Evolutionary conservation across 2,113 vertebrate species (phyloP).

Genomic region (Coptodon bakossiorum): DNA sequence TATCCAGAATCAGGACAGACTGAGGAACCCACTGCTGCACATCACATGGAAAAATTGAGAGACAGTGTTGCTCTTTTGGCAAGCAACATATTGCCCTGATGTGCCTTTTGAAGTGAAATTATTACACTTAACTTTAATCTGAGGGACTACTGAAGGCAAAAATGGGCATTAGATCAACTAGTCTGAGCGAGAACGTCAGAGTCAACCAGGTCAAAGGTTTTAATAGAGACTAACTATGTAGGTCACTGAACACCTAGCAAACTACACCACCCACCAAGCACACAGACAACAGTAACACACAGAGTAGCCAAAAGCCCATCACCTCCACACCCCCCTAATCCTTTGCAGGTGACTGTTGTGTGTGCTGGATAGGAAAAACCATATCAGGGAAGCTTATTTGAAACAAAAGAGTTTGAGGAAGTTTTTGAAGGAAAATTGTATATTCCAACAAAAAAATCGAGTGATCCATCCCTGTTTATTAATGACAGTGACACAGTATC

Average conservation of each 20-base stretch:
- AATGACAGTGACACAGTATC: neutral
- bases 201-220: neutral
- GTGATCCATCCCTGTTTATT: neutral
- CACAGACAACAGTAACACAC: slow-evolving; percentile 18
- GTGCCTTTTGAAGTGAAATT: neutral
- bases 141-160: neutral
- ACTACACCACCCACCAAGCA: neutral
- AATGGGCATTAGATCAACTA: neutral
- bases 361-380: slow-evolving; percentile 2
- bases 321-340: slow-evolving; percentile 32
- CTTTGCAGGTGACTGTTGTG: slow-evolving; percentile 54
- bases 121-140: neutral
- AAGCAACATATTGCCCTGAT: neutral
- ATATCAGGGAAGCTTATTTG: neutral
- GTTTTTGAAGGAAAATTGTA: neutral
- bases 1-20: neutral
- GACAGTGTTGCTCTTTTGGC: neutral
- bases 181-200: neutral
- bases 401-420: neutral
- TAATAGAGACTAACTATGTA: neutral
- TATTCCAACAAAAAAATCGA: neutral
- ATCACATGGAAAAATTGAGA: neutral
- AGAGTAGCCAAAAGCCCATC: slow-evolving; percentile 12
- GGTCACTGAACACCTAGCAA: slow-evolving; percentile 13
- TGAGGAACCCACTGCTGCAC: neutral